These are phyloP conservation scores for Solenopsis fugax DNA, from an alignment of 1,140 invertebrate genomes.

Conservation along the genomic window DNA sequence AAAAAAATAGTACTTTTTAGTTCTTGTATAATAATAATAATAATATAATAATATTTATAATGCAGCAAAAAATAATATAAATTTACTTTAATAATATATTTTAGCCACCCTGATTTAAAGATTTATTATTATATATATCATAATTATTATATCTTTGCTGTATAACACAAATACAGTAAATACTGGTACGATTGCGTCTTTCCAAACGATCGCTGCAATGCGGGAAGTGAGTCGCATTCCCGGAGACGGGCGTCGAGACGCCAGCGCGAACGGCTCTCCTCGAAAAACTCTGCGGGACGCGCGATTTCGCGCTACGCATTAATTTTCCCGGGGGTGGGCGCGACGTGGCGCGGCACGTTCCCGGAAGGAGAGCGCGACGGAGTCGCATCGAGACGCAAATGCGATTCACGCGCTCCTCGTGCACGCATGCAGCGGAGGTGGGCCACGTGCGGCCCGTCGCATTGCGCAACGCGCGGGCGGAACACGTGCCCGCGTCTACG, in stretches of 20 bases:
- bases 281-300: neutral
- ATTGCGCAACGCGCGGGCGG: slow-evolving; percentile 69
- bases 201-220: neutral
- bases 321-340: neutral
- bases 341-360: neutral
- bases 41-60: no score
- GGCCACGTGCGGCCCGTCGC: slow-evolving; percentile 73
- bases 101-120: no score
- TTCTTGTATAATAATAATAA: no score
- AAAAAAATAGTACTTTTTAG: no score
- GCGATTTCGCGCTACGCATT: neutral
- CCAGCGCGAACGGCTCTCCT: neutral
- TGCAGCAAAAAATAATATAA: no score
- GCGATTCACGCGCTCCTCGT: neutral
- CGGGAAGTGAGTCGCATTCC: neutral
- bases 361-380: neutral
- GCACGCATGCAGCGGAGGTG: slow-evolving; percentile 4
- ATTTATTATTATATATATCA: no score
- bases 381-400: slow-evolving; percentile 17
- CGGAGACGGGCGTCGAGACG: neutral
- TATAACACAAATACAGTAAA: no score
- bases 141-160: no score
- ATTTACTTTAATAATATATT: no score
- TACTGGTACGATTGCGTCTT: no score
- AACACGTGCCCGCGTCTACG: slow-evolving; percentile 71